Conservation (phyloP, 2,888 invertebrate species). For the Phlogophora meticulosa region DNA sequence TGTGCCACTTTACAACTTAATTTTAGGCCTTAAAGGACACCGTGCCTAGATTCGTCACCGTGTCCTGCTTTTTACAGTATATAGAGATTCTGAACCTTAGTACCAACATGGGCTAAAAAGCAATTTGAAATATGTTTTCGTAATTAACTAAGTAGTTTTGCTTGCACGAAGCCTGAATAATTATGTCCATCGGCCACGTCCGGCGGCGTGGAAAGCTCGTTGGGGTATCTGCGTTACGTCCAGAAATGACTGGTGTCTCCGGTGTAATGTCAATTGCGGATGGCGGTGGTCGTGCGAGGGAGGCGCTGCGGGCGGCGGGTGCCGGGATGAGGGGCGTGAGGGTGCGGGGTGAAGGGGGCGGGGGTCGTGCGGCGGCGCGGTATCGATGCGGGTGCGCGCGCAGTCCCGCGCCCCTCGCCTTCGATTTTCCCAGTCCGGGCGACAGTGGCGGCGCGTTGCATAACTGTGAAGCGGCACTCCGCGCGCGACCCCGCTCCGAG, state of each 20-base stretch:
- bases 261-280: conserved; percentile 83
- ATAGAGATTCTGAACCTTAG: conserved; percentile 11
- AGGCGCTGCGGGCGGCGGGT: conserved; percentile 73
- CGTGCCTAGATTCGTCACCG: conserved; percentile 1
- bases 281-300: conserved; percentile 64
- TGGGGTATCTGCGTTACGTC: conserved; percentile 64
- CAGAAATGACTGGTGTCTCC: conserved; percentile 73
- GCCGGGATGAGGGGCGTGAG: conserved; percentile 65
- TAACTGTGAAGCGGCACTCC: conserved; percentile 89
- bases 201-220: conserved; percentile 60
- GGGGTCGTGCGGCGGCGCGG: conserved; percentile 70
- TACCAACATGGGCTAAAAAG: conserved; percentile 23
- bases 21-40: conserved; percentile 32
- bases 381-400: conserved; percentile 87
- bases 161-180: conserved; percentile 52
- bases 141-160: conserved; percentile 66
- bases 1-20: conserved; percentile 21
- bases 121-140: conserved; percentile 34
- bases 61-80: conserved; percentile 9
- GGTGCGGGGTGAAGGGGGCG: conserved; percentile 41
- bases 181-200: conserved; percentile 47
- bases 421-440: conserved; percentile 86
- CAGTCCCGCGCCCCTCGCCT: conserved; percentile 82
- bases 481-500: conserved; percentile 89
- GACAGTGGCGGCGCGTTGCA: conserved; percentile 89